Percentiles rank a stretch among this genome's conserved stretches.
Evolutionary conservation across 2,888 invertebrate species (phyloP).

Genomic region (Apamea crenata): DNA sequence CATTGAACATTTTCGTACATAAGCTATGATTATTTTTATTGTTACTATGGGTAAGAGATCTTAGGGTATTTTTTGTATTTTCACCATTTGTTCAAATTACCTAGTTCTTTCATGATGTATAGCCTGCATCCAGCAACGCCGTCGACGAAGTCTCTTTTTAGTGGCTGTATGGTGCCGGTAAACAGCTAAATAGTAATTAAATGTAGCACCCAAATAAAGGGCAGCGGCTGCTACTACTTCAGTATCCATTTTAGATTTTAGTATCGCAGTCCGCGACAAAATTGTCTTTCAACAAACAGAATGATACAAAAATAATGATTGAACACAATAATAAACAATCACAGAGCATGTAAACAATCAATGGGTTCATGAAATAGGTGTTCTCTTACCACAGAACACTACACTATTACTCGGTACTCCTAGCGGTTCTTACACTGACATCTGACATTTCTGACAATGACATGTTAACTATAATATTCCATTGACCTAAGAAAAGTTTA

Average conservation of each 20-base stretch:
- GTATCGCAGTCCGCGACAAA: not conserved
- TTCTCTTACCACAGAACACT: too few species aligned
- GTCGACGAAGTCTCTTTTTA: slow-evolving; percentile 28
- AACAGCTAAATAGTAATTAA: slow-evolving; percentile 36
- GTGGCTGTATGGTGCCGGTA: slow-evolving; percentile 1
- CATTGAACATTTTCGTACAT: too few species aligned
- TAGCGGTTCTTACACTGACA: too few species aligned
- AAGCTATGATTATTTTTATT: too few species aligned
- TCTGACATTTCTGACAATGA: not conserved
- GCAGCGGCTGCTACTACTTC: slow-evolving; percentile 49
- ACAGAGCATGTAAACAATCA: too few species aligned
- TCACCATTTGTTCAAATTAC: not conserved
- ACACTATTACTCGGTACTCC: too few species aligned
- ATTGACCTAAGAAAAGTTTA: too few species aligned
- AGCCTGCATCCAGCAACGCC: slow-evolving; percentile 51
- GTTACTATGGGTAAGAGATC: not conserved
- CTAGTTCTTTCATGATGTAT: slow-evolving; percentile 51
- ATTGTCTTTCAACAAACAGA: not conserved
- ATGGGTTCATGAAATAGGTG: not conserved
- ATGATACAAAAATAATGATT: not conserved
- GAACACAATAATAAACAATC: not conserved
- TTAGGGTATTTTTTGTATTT: not conserved
- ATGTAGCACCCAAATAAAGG: slow-evolving; percentile 35
- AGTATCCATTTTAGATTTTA: slow-evolving; percentile 42
- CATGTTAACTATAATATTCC: too few species aligned